phyloP scores from a whole-genome alignment of 2,113 vertebrate genomes.

The Coturnix japonica region DNA sequence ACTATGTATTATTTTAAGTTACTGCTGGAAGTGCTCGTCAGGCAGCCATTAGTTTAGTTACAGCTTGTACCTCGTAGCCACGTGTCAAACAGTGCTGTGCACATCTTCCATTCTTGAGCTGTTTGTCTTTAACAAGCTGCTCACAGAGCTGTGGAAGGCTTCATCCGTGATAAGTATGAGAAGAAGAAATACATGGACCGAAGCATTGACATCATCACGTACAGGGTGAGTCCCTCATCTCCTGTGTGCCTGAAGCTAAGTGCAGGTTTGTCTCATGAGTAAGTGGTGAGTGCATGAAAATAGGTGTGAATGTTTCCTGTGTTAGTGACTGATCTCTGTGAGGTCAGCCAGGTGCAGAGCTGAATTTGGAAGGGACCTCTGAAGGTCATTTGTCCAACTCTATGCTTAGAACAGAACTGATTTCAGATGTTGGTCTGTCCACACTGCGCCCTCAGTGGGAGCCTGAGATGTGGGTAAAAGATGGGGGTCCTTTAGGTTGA shows the following conservation, averaged over 20 bases:
- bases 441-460: not conserved
- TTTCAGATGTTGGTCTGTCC: not conserved
- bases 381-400: not conserved
- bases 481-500: not conserved
- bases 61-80: not conserved
- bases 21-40: not conserved
- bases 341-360: not conserved
- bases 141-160: constrained; percentile 88
- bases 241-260: not conserved
- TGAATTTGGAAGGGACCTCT: not conserved
- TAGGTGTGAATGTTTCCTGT: not conserved
- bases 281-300: not conserved
- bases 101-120: not conserved
- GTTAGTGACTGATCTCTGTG: not conserved
- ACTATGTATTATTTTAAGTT: constrained; percentile 36
- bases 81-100: not conserved
- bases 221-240: constrained; percentile 82
- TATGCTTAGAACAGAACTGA: not conserved
- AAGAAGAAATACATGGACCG: constrained; percentile 98
- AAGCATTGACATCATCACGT: constrained; percentile 89
- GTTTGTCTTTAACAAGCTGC: constrained; percentile 78
- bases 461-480: not conserved
- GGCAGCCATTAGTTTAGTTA: not conserved
- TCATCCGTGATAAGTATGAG: constrained; percentile 98
- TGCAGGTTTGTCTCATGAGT: not conserved